Percentiles rank a stretch among this genome's conserved stretches.
Conservation (phyloP, 2,113 vertebrate genomes). For the Rallus limicola region DNA sequence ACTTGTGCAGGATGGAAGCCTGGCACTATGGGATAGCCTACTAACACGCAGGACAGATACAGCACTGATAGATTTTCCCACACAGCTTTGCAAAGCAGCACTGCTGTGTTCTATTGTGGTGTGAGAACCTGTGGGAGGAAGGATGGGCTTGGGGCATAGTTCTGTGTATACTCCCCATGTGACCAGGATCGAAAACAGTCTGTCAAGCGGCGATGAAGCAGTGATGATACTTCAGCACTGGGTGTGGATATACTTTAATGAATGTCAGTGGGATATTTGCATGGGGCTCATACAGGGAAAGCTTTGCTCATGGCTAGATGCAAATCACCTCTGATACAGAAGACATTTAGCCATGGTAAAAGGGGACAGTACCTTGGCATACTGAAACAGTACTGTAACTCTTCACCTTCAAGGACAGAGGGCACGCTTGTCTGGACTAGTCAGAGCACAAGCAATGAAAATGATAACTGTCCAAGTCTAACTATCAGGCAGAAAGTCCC, state of each 20-base stretch:
- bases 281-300: background rate
- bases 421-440: rapidly evolving
- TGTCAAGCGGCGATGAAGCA: background rate
- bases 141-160: background rate
- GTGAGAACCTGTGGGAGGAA: background rate
- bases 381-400: background rate
- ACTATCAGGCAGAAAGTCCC: background rate
- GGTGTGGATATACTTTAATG: background rate
- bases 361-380: background rate
- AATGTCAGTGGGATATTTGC: background rate
- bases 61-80: background rate
- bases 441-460: background rate
- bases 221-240: background rate
- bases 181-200: background rate
- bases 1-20: background rate
- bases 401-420: background rate
- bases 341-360: background rate
- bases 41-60: background rate
- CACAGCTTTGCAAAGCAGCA: background rate
- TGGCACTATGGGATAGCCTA: background rate
- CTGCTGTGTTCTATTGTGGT: background rate
- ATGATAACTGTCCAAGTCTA: background rate
- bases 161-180: background rate
- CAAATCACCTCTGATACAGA: background rate
- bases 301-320: background rate